These are phyloP conservation scores for Ashinkailepas kermadecensis DNA, from an alignment of 2,888 invertebrate genomes.

Conservation along the genomic window DNA sequence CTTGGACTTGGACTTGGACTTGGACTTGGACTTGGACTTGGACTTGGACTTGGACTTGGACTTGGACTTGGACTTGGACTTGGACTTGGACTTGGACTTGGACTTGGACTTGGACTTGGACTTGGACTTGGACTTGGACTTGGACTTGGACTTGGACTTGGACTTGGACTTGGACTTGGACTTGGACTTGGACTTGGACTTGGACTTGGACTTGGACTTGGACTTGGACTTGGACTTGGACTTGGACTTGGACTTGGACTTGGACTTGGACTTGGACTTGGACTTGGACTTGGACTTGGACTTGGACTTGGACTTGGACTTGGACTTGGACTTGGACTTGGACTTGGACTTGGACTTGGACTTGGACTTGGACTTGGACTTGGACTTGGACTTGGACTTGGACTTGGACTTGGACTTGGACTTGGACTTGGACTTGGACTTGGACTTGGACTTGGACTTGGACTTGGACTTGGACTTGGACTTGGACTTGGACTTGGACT, in stretches of 20 bases:
- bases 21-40: constrained; percentile 14
- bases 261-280: constrained; percentile 14
- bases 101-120: constrained; percentile 14
- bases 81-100: constrained; percentile 14
- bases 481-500: constrained; percentile 14
- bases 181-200: constrained; percentile 14
- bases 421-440: constrained; percentile 14
- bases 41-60: constrained; percentile 14
- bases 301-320: constrained; percentile 14
- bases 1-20: constrained; percentile 14
- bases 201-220: constrained; percentile 14
- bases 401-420: constrained; percentile 2
- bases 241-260: constrained; percentile 14
- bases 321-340: constrained; percentile 14
- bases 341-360: constrained; percentile 14
- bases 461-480: constrained; percentile 14
- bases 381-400: constrained; percentile 14
- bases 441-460: constrained; percentile 14
- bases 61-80: constrained; percentile 14
- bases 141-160: constrained; percentile 14
- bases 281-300: constrained; percentile 14
- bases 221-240: constrained; percentile 14
- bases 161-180: constrained; percentile 14
- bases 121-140: constrained; percentile 14
- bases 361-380: constrained; percentile 14